Percentiles rank a stretch among this genome's conserved stretches.
phyloP scores from a whole-genome alignment of 2,888 invertebrate genomes.

The Rhamphomyia laevipes region DNA sequence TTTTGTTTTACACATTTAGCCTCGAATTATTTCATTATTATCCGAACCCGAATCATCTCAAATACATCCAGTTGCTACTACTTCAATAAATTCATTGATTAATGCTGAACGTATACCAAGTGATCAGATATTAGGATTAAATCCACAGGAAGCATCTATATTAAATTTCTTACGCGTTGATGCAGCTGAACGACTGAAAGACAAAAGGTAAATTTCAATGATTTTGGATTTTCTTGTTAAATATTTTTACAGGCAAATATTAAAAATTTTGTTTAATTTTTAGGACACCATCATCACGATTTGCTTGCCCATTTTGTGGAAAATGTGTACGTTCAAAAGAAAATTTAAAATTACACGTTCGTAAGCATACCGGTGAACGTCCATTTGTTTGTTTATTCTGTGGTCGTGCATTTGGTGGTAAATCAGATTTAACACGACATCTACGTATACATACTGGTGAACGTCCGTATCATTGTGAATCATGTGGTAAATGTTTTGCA shows the following conservation, averaged over 20 bases:
- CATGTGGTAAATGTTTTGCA: conserved; percentile 85
- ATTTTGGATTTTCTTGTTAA: too few species aligned
- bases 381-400: conserved; percentile 87
- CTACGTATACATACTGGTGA: conserved; percentile 81
- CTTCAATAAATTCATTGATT: conserved; percentile 37
- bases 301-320: conserved; percentile 81
- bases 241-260: neutral
- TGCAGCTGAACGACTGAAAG: conserved; percentile 50
- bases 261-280: conserved; percentile 6
- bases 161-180: conserved; percentile 54
- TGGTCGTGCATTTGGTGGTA: conserved; percentile 78
- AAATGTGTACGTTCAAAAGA: conserved; percentile 83
- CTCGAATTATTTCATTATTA: conserved; percentile 32
- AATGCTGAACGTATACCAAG: conserved; percentile 47
- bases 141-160: conserved; percentile 46
- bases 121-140: conserved; percentile 39
- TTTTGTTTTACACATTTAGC: conserved; percentile 17
- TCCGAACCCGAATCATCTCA: conserved; percentile 36
- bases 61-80: conserved; percentile 28
- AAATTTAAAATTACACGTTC: conserved; percentile 74
- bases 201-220: conserved; percentile 39
- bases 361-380: conserved; percentile 76
- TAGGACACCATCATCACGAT: conserved; percentile 43
- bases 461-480: conserved; percentile 82
- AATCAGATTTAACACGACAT: conserved; percentile 77